These are phyloP conservation scores for Taxidea taxus DNA, from an alignment of 2,113 vertebrate species.

Conservation along the genomic window DNA sequence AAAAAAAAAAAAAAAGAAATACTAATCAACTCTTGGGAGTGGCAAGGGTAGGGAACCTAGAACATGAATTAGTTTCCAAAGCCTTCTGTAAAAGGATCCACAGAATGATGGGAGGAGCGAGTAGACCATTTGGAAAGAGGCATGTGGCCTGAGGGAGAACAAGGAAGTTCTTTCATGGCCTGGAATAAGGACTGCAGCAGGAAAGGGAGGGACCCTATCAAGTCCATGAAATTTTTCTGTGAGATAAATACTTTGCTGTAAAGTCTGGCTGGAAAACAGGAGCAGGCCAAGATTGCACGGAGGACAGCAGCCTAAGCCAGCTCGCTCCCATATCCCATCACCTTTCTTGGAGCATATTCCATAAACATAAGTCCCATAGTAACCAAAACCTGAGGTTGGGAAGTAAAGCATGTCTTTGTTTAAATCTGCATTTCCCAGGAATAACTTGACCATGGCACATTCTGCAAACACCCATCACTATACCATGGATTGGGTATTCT, in stretches of 20 bases:
- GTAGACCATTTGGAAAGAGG: not conserved
- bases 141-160: constrained; percentile 16
- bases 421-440: not conserved
- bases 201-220: not conserved
- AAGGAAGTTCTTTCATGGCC: constrained; percentile 53
- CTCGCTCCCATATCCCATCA: not conserved
- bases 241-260: not conserved
- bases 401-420: not conserved
- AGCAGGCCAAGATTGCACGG: constrained; percentile 30
- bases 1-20: too few relatives aligned
- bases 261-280: constrained; percentile 50
- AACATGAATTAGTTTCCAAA: not conserved
- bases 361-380: not conserved
- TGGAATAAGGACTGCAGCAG: not conserved
- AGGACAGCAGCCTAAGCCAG: not conserved
- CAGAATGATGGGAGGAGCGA: not conserved
- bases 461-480: not conserved
- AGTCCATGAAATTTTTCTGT: constrained; percentile 56
- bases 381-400: not conserved
- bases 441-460: not conserved
- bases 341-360: not conserved
- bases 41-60: not conserved
- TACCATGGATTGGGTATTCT: not conserved
- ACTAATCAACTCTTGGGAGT: not conserved
- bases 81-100: not conserved